A percentile compares a stretch with the other conserved stretches of the same genome.
phyloP scores from a whole-genome alignment of 1,140 invertebrate species.

The Plodia interpunctella region DNA sequence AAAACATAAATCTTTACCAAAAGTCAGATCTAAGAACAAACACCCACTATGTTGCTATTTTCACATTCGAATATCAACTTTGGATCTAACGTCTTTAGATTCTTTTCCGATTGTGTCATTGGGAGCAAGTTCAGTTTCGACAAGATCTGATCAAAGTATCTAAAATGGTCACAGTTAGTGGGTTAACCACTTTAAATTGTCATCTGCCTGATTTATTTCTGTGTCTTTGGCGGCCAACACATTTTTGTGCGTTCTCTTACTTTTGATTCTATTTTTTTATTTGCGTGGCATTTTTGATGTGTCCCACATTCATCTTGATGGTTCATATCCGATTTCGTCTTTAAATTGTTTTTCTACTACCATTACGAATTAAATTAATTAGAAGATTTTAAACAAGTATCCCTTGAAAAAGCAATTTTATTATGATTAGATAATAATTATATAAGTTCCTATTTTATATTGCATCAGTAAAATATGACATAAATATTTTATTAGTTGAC shows the following conservation, averaged over 20 bases:
- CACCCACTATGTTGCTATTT: constrained; percentile 54
- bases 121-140: constrained; percentile 56
- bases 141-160: constrained; percentile 75
- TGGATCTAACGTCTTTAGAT: constrained; percentile 28
- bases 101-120: constrained; percentile 29
- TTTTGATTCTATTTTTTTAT: constrained; percentile 20
- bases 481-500: constrained; percentile 11
- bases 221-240: constrained; percentile 73
- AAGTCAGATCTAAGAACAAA: constrained; percentile 68
- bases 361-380: too few relatives aligned
- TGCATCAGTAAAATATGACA: not conserved
- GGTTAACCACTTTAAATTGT: constrained; percentile 79
- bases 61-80: constrained; percentile 43
- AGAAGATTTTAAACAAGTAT: too few relatives aligned
- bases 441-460: not conserved
- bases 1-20: constrained; percentile 72
- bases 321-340: not conserved
- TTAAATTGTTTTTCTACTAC: not conserved
- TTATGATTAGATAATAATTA: too few relatives aligned
- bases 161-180: constrained; percentile 78
- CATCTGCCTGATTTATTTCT: constrained; percentile 78
- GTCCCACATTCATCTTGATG: not conserved
- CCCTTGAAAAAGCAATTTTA: too few relatives aligned
- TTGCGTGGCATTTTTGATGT: not conserved
- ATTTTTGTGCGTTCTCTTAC: constrained; percentile 56